phyloP scores from a whole-genome alignment of 2,888 invertebrate genomes.

The Caenorhabditis japonica region DNA sequence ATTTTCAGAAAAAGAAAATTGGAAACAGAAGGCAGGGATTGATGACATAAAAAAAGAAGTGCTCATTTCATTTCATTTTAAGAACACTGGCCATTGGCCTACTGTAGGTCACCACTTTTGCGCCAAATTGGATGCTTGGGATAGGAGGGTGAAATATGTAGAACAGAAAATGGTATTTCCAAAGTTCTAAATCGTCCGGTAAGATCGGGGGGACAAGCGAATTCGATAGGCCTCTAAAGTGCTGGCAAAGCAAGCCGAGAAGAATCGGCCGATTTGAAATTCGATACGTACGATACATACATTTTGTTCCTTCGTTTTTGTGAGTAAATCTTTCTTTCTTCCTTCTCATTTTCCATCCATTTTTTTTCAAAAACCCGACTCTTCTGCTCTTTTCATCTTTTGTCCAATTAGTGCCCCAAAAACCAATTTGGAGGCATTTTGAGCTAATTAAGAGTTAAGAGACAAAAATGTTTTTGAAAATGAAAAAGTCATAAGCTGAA shows the following conservation, averaged over 20 bases:
- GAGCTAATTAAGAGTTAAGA: neutral
- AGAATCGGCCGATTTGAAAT: slow-evolving; percentile 37
- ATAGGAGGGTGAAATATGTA: neutral
- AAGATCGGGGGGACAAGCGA: too few species aligned
- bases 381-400: neutral
- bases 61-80: too few species aligned
- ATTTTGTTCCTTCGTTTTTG: slow-evolving; percentile 45
- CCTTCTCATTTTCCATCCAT: slow-evolving; percentile 10
- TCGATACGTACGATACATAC: slow-evolving; percentile 56
- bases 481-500: neutral
- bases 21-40: neutral
- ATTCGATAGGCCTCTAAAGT: too few species aligned
- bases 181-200: too few species aligned
- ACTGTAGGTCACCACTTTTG: slow-evolving; percentile 32
- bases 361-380: neutral
- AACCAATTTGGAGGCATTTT: neutral
- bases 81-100: slow-evolving; percentile 9
- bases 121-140: too few species aligned
- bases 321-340: slow-evolving; percentile 29
- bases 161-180: neutral
- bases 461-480: neutral
- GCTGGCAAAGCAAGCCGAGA: slow-evolving; percentile 18
- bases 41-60: neutral
- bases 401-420: neutral
- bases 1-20: slow-evolving; percentile 28